Conservation (phyloP, 2,888 invertebrate species). For the Drosophila affinis region DNA sequence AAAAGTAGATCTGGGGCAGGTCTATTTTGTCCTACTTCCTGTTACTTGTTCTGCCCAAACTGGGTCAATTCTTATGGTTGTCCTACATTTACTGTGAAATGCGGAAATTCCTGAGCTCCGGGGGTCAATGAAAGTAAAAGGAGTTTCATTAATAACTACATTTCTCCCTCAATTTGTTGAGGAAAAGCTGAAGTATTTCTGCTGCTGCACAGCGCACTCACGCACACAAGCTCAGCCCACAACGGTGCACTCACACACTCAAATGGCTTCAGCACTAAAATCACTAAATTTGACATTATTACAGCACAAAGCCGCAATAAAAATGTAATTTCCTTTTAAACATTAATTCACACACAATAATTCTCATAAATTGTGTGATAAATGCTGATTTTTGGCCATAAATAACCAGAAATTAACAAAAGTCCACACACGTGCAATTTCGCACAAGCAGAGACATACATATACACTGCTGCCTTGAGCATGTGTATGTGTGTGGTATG, state of each 20-base stretch:
- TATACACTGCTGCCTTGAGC: neutral
- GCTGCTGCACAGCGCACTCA: neutral
- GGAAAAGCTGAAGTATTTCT: neutral
- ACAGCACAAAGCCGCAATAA: neutral
- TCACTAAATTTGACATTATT: neutral
- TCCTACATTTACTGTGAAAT: slow-evolving; percentile 52
- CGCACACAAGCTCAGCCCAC: neutral
- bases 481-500: neutral
- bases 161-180: neutral
- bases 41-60: slow-evolving; percentile 41
- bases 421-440: slow-evolving; percentile 1
- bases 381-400: no score
- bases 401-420: neutral
- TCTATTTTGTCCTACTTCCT: slow-evolving; percentile 50
- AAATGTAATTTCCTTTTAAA: neutral
- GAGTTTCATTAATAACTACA: neutral
- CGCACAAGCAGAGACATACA: neutral
- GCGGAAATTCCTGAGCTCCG: slow-evolving; percentile 8
- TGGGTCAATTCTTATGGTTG: slow-evolving; percentile 57
- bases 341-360: neutral
- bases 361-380: no score
- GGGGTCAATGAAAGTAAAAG: slow-evolving; percentile 53
- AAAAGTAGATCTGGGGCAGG: slow-evolving; percentile 23
- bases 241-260: neutral
- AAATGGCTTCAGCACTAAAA: neutral